Evolutionary conservation across 2,113 vertebrate species (phyloP), one percentile per base, ranked within the genome.

Genomic region (Cottus gobio): DNA sequence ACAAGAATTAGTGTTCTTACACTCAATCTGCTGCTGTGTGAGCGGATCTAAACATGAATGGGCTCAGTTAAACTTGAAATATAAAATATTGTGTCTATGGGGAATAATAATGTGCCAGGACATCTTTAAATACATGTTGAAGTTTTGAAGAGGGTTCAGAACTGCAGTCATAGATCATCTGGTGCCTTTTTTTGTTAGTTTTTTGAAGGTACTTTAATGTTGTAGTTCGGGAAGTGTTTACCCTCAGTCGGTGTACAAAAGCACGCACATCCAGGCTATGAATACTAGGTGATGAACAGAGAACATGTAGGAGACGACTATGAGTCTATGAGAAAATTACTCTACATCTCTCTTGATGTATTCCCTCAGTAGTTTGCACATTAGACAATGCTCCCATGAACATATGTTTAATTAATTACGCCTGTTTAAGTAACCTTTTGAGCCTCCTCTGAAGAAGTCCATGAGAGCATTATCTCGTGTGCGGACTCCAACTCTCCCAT

Each of bases 1-100:
- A 84, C 67, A 37, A 57, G 85, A 90, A 90, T 92, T 84, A 84
- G 85, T 84, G 76, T 82, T 89, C 75, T 90, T 67, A 58, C 76
- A 52, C 34, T 8, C 37, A 57, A 85, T 66, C 70, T 48, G 58
- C 37, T 48, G 76, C 75, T 65, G 74, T 15, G 37, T 72, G 50
- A 46, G 36, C 69, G 67, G 65, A 75, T 48, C 63, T 42, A 64
- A 87, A 85, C 60, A 68, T 30, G 66, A 79, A 75, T 24, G 28
- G 62, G 56, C 57, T 72, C 39, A 24, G 42, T 68, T 75, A 4
- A 69, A 85, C 65, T 73, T 22, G 28, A 36, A 63, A 56, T 70
- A 44, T 13, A 76, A 78, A 62, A 67, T 37, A 24, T 36, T 28
- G 24, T 80, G n/a, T 56, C 58, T 22, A 3, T 68, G 13, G 78